Conservation (phyloP, 2,888 invertebrate genomes). For the Apodemia zela region DNA sequence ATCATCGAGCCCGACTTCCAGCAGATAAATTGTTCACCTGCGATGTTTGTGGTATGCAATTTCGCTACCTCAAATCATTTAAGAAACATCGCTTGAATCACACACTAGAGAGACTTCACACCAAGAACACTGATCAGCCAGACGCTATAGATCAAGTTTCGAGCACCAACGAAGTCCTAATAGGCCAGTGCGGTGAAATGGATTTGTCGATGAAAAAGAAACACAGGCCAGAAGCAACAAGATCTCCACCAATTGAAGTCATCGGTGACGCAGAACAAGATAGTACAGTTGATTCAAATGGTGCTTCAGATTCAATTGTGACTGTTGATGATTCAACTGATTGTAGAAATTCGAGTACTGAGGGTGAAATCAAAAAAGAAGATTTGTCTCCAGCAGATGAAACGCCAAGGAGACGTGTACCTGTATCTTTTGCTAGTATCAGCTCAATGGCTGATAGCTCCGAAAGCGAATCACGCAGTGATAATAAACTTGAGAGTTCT, state of each 20-base stretch:
- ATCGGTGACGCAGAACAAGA: constrained; percentile 83
- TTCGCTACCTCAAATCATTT: constrained; percentile 92
- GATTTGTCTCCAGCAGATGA: constrained; percentile 50
- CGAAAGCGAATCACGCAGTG: constrained; percentile 70
- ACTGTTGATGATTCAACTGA: constrained; percentile 73
- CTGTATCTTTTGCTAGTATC: constrained; percentile 75
- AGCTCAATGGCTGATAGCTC: constrained; percentile 77
- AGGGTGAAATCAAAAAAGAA: constrained; percentile 59
- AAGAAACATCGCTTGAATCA: constrained; percentile 94
- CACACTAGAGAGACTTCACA: constrained; percentile 90
- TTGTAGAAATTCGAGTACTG: constrained; percentile 62
- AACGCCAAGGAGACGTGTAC: constrained; percentile 49
- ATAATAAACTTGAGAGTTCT: constrained; percentile 75
- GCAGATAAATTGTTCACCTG: constrained; percentile 95
- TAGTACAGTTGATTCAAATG: constrained; percentile 86
- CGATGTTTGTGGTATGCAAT: constrained; percentile 96
- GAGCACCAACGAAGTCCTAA: constrained; percentile 84
- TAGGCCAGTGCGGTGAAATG: constrained; percentile 79
- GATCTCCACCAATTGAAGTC: constrained; percentile 71
- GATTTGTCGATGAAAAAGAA: constrained; percentile 79
- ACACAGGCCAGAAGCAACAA: constrained; percentile 59
- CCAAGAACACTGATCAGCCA: constrained; percentile 79
- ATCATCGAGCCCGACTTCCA: constrained; percentile 91
- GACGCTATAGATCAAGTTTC: constrained; percentile 84
- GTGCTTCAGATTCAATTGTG: constrained; percentile 68